Evolutionary conservation across 2,113 vertebrate genomes (phyloP).

Genomic region (Istiophorus platypterus): DNA sequence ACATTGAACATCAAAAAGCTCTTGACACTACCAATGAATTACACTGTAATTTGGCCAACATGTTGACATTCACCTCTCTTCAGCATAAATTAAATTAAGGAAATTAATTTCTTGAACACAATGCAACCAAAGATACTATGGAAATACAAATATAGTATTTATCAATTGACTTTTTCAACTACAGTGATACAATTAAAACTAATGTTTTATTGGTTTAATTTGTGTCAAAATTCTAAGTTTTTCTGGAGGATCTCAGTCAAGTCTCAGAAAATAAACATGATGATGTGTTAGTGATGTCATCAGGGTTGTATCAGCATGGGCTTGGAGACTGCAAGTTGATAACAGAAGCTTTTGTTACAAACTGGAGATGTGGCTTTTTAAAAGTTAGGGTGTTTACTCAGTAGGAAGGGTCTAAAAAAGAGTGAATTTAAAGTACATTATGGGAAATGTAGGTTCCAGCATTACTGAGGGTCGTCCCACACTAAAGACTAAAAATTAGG

Average conservation of each 20-base stretch:
- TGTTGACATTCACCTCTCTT: not conserved
- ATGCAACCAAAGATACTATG: too few species aligned
- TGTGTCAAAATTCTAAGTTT: too few species aligned
- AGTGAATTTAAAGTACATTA: not conserved
- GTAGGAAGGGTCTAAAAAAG: not conserved
- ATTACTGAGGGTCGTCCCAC: not conserved
- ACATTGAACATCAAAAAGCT: too few species aligned
- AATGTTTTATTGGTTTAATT: too few species aligned
- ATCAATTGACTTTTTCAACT: too few species aligned
- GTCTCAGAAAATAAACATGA: not conserved
- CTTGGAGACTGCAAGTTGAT: not conserved
- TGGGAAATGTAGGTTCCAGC: conserved; percentile 8
- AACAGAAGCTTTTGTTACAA: not conserved
- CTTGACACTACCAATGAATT: too few species aligned
- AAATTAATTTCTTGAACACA: too few species aligned
- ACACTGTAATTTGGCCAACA: not conserved
- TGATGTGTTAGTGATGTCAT: not conserved
- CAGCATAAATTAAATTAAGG: too few species aligned
- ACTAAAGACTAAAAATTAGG: not conserved
- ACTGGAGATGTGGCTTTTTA: not conserved
- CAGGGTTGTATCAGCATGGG: not conserved
- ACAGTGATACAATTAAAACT: too few species aligned
- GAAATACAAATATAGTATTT: too few species aligned
- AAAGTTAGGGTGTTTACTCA: not conserved
- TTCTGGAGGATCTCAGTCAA: too few species aligned